Base-by-base conservation (phyloP, 2,113 vertebrate genomes). In the Ictidomys tridecemlineatus region DNA sequence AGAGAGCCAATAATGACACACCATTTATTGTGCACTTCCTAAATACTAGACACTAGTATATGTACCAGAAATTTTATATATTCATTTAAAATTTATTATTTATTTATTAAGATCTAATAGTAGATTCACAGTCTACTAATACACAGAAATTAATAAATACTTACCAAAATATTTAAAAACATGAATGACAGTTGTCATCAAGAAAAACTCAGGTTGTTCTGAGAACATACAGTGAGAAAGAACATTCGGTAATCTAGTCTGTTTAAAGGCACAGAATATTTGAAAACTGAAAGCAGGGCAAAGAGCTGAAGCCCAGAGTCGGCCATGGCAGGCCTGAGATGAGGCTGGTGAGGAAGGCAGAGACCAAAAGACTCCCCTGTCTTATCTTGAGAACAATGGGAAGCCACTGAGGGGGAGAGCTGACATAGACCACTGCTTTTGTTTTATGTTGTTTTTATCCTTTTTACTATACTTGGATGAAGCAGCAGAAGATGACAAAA, bases 111-210 rank as follows among this genome's bases (percentile, higher is more conserved):
- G 58, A 72, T 9, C 70, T 87, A 79, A 34, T 39, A 74, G 34
- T 69, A 95, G 37, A 67, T 73, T 76, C 85, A 67, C 28, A 82
- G 85, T 89, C 83, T 85, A 65, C 5, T 53, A 85, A 76, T 20
- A 20, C 18, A 82, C 2, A 86, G 53, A 90, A 94, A 96, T 86
- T 82, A 92, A 58, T 73, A 92, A 86, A 45, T 73, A 89, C 79
- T 92, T 89, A 56, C 45, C 58, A 96, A 97, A 89, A 89, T 70
- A 18, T 83, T 82, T 78, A 94, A 84, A 86, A 10, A 65, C 1
- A 91, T 12, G 10, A 79, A 34, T 91, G 85, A 79, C 53, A 95
- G 17, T 3, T 42, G n/a, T 39, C 69, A 73, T 84, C 74, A 90
- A 85, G 45, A 67, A 93, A 89, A 89, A 8, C 34, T 26, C 63